Evolutionary conservation across 2,797 vertebrate genomes (phyloP).

Genomic region (Lepus townsendii): DNA sequence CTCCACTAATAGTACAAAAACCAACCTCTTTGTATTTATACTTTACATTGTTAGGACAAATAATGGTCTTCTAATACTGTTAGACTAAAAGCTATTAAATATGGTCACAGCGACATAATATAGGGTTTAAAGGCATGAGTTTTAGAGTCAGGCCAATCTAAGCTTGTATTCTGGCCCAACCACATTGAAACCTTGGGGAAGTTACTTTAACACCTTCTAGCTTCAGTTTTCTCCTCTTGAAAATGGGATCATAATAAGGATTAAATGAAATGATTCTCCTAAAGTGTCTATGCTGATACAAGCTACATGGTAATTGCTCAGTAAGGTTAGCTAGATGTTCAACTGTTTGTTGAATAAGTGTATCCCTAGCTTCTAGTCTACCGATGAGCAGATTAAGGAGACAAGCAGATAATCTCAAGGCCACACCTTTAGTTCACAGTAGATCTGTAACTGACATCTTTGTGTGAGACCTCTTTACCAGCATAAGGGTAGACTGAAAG

Average conservation of each 20-base stretch:
- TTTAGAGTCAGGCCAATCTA: background rate
- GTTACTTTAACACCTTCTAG: background rate
- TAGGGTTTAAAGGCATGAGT: background rate
- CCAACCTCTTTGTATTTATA: background rate
- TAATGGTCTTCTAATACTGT: background rate
- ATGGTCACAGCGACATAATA: background rate
- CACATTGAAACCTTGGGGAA: background rate
- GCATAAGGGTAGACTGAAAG: background rate
- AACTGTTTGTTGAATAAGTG: slow-evolving; percentile 19
- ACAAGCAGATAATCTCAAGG: background rate
- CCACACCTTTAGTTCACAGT: background rate
- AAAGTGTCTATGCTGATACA: slow-evolving; percentile 3
- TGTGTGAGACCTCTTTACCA: background rate
- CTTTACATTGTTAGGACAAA: slow-evolving; percentile 28
- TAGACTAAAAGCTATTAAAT: background rate
- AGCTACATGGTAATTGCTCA: background rate
- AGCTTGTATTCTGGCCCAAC: background rate
- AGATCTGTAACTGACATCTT: slow-evolving; percentile 1
- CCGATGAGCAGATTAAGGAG: background rate
- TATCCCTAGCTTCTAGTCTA: background rate
- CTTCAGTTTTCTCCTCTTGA: background rate
- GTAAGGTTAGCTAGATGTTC: background rate
- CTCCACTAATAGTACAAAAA: slow-evolving; percentile 9
- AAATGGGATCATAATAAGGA: slow-evolving; percentile 39
- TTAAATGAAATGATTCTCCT: background rate